A percentile compares a stretch with the other conserved stretches of the same genome.
Evolutionary conservation across 2,113 vertebrate genomes (phyloP).

Genomic region (Benitochromis conjunctus): DNA sequence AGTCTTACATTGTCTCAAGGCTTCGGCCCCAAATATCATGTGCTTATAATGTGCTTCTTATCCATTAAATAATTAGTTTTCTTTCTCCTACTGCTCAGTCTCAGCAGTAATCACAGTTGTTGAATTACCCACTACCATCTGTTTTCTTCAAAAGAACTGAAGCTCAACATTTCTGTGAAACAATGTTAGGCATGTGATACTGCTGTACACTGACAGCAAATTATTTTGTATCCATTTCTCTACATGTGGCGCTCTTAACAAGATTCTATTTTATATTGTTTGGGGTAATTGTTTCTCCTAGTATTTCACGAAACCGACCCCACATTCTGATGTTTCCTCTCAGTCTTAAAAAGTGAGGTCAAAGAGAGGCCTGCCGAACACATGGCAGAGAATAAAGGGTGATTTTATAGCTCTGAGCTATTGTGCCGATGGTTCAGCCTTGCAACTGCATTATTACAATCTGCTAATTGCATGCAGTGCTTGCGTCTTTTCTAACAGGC

Average conservation of each 20-base stretch:
- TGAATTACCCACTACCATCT: slow-evolving; percentile 9
- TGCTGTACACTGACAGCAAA: slow-evolving; percentile 3
- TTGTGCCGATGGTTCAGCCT: slow-evolving; percentile 11
- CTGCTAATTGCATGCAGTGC: slow-evolving; percentile 42
- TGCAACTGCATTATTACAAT: slow-evolving; percentile 23
- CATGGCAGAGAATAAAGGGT: slow-evolving; percentile 33
- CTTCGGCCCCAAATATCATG: background rate
- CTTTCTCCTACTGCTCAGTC: slow-evolving; percentile 8
- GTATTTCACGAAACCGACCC: background rate
- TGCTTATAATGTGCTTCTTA: background rate
- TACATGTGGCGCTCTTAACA: slow-evolving; percentile 2
- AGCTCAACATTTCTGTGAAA: background rate
- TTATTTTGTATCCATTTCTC: slow-evolving; percentile 1
- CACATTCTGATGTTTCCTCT: background rate
- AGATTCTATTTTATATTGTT: background rate
- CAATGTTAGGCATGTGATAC: background rate
- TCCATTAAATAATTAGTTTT: slow-evolving; percentile 13
- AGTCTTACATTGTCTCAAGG: background rate
- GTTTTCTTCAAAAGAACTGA: slow-evolving; percentile 6
- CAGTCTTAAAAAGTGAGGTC: background rate
- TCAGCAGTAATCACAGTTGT: background rate
- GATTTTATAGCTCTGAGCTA: slow-evolving; percentile 2
- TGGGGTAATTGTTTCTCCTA: background rate
- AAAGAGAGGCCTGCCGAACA: slow-evolving; percentile 19
- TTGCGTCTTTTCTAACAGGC: background rate